phyloP scores from a whole-genome alignment of 2,797 vertebrate genomes.

The Diceros bicornis region DNA sequence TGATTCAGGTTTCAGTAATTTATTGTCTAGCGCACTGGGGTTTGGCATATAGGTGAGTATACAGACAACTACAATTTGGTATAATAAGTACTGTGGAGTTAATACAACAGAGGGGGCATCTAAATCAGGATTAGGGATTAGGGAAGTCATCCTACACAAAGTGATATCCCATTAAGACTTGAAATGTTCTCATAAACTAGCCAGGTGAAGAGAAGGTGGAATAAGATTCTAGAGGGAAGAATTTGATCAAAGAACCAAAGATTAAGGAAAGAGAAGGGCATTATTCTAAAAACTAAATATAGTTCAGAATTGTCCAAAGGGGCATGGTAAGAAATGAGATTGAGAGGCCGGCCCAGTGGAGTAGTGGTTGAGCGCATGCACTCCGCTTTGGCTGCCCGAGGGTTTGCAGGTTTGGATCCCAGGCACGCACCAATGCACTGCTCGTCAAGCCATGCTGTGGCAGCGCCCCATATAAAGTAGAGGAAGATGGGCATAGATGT shows the following conservation, averaged over 20 bases:
- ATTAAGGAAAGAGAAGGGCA: neutral
- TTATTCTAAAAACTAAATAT: slow-evolving; percentile 41
- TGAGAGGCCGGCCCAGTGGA: neutral
- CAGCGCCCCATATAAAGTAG: too few relatives aligned
- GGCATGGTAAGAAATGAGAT: neutral
- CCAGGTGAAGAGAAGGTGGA: slow-evolving; percentile 2
- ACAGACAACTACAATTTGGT: neutral
- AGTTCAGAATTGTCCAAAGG: slow-evolving; percentile 17
- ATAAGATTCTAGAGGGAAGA: neutral
- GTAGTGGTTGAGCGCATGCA: too few relatives aligned
- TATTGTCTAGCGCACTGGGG: neutral
- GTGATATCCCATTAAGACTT: neutral
- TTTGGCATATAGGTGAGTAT: neutral
- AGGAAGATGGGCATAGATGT: too few relatives aligned
- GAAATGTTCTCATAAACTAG: slow-evolving; percentile 46
- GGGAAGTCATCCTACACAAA: neutral
- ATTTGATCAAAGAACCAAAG: slow-evolving; percentile 31
- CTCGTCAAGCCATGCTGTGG: too few relatives aligned
- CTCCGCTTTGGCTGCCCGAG: too few relatives aligned
- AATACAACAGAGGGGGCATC: neutral
- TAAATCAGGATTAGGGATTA: neutral
- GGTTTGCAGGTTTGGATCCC: too few relatives aligned
- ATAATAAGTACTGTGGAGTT: neutral
- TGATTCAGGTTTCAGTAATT: neutral
- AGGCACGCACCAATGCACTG: too few relatives aligned